Evolutionary conservation across 23 tunicate genomes (phyloP), one percentile per base, ranked within the genome.

Genomic region (Phallusia fumigata): DNA sequence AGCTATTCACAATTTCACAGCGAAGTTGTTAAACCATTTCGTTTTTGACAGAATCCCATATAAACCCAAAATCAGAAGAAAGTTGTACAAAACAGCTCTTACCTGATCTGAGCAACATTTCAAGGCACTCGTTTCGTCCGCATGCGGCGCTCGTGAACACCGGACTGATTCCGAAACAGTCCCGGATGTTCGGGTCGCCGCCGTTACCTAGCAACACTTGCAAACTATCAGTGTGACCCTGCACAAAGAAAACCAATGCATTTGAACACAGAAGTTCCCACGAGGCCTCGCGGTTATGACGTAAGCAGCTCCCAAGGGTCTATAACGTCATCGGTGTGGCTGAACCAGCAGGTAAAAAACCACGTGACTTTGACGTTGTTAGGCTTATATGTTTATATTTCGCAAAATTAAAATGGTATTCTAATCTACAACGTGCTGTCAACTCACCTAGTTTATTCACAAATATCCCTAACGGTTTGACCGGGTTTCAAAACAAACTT

Each of bases 121-220:
- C 65, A 32, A 92, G 77, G 64, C 93, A 93, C 32, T 85, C 84
- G 72, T 85, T 88, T 82, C 93, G 58, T 30, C 98, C 98, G 65
- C 93, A 85, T 22, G 98, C 93, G 83, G 98, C 98, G 80, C 90
- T 83, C 18, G 93, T 84, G 47, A 88, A 88, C 77, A 93, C 90
- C 19, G 98, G 98, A 73, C 90, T 85, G 26, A 93, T 83, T 53
- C 98, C 98, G 80, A 73, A 88, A 36, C 81, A 79, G 58, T 93
- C 93, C 31, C 90, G 76, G 36, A 75, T 85, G 80, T 93, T 88
- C 0, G 93, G 93, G 64, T 85, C 50, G 18, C 90, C 98, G 36
- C 87, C 90, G 36, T 82, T 69, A n/a, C 53, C 24, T 22, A 93
- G 84, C 30, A 93, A 53, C 32, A 85, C 53, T 10, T 81, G 84